Conservation (phyloP, 2,888 invertebrate genomes). For the Hymenopus coronatus region DNA sequence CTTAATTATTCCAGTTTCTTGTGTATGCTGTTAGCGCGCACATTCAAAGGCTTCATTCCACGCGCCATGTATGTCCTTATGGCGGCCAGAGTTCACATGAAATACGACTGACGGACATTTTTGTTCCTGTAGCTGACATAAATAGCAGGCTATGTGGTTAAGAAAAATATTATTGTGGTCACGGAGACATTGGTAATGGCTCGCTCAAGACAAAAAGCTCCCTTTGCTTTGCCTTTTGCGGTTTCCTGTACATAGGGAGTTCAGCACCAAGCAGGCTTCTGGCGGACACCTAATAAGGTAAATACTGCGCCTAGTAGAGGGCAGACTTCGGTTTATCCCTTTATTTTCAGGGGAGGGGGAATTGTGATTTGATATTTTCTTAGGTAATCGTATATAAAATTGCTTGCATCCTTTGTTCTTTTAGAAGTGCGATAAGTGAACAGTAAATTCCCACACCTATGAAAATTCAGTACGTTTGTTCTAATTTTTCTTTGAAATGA, state of each 20-base stretch:
- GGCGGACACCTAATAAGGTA: background rate
- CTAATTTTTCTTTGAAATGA: too few species aligned
- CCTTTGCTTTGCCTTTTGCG: background rate
- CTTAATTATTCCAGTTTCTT: too few species aligned
- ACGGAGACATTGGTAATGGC: background rate
- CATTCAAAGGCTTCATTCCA: too few species aligned
- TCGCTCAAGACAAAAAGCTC: background rate
- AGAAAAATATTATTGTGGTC: background rate
- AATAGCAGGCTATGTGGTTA: background rate
- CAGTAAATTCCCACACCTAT: too few species aligned
- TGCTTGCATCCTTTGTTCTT: too few species aligned
- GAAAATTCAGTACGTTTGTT: too few species aligned
- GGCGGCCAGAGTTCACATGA: background rate
- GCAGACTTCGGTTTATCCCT: background rate
- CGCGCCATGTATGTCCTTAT: too few species aligned
- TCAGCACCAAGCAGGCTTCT: background rate
- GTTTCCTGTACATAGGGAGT: background rate
- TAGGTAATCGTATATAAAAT: too few species aligned
- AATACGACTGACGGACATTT: background rate
- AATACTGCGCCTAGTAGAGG: background rate
- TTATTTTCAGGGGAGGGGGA: too few species aligned
- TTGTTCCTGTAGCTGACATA: background rate
- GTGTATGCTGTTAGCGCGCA: too few species aligned
- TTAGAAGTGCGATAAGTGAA: too few species aligned
- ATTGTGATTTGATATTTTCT: too few species aligned